Evolutionary conservation across 2,888 invertebrate genomes (phyloP).

Genomic region (Byasa hedistus): DNA sequence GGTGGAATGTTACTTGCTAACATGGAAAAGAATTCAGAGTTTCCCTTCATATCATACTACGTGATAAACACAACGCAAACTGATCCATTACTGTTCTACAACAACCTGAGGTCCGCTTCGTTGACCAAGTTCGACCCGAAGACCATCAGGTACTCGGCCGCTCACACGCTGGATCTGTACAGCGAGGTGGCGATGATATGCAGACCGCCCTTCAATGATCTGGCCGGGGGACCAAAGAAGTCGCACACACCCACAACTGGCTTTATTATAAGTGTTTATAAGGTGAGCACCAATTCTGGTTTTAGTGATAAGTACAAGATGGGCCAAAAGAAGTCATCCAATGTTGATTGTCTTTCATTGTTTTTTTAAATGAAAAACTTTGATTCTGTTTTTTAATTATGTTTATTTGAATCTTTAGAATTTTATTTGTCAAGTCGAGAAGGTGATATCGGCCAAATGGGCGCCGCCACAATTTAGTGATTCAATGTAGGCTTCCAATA

Average conservation of each 20-base stretch:
- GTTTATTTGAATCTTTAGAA: no score
- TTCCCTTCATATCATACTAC: constrained; percentile 95
- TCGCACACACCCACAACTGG: constrained; percentile 90
- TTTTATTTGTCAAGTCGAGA: no score
- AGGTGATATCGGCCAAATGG: no score
- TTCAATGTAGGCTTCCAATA: no score
- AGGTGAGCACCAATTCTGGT: constrained; percentile 66
- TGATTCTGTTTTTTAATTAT: no score
- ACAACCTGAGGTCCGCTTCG: constrained; percentile 90
- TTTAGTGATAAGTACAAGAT: background rate
- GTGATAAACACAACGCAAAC: constrained; percentile 93
- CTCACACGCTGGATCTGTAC: constrained; percentile 92
- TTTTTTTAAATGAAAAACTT: no score
- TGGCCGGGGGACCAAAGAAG: constrained; percentile 87
- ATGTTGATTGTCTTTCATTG: no score
- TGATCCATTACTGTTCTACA: constrained; percentile 91
- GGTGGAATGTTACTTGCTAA: constrained; percentile 93
- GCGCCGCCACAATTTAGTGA: no score
- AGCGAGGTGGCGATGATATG: constrained; percentile 95
- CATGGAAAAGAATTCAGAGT: constrained; percentile 94
- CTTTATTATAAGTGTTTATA: constrained; percentile 95
- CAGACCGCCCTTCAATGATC: constrained; percentile 90
- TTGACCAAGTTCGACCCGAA: constrained; percentile 93
- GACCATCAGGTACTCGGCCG: constrained; percentile 87
- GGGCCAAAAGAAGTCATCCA: no score